A percentile compares a stretch with the other conserved stretches of the same genome.
phyloP scores from a whole-genome alignment of 1,140 invertebrate genomes.

The Holotrichia oblita region DNA sequence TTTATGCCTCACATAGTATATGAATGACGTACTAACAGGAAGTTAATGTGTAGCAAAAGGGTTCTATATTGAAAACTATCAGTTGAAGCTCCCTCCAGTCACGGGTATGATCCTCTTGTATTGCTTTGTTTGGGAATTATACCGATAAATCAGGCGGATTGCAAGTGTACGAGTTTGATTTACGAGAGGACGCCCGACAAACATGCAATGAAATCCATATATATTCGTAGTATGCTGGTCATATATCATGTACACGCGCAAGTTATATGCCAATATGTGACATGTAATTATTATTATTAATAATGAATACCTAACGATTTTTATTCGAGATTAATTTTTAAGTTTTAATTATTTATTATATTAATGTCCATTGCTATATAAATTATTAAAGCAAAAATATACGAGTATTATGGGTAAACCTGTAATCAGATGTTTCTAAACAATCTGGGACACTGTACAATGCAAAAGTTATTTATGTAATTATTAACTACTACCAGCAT shows the following conservation, averaged over 20 bases:
- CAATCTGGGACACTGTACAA: too few species aligned
- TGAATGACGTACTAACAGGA: background rate
- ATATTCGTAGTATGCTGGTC: background rate
- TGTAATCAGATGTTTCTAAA: too few species aligned
- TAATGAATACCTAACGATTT: too few species aligned
- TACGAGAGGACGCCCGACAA: conserved; percentile 1
- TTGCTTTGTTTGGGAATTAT: conserved; percentile 21
- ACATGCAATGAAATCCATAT: conserved; percentile 25
- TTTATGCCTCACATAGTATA: background rate
- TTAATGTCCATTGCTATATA: too few species aligned
- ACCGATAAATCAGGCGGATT: conserved; percentile 22
- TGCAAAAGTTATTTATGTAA: too few species aligned
- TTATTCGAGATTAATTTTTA: too few species aligned
- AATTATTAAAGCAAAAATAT: too few species aligned
- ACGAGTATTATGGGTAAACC: too few species aligned
- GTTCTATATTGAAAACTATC: background rate
- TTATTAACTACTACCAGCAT: too few species aligned
- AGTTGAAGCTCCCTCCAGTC: background rate
- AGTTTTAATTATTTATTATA: too few species aligned
- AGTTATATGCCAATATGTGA: background rate
- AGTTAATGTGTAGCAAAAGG: background rate
- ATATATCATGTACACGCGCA: background rate
- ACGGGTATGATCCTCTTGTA: conserved; percentile 5
- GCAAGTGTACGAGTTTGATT: conserved; percentile 15
- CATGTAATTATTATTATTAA: background rate